Percentiles rank a stretch among this genome's conserved stretches.
Evolutionary conservation across 2,888 invertebrate species (phyloP).

Genomic region (Salpingus planirostris): DNA sequence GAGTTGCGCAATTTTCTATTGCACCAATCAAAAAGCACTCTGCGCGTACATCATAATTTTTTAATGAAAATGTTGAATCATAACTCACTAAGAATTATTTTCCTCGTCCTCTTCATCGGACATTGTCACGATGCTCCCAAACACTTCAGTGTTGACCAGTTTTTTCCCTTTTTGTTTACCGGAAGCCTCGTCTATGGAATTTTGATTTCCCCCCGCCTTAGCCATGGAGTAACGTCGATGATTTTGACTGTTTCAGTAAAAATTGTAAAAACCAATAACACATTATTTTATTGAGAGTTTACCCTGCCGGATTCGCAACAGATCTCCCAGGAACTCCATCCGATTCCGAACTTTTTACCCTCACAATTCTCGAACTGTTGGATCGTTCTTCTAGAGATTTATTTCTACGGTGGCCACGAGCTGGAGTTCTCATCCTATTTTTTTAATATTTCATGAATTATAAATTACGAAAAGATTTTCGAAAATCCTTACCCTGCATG

Average conservation of each 20-base stretch:
- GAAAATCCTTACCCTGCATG: conserved; percentile 43
- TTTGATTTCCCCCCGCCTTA: neutral
- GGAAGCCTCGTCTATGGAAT: neutral
- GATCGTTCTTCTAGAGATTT: conserved; percentile 33
- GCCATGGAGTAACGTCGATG: conserved; percentile 1
- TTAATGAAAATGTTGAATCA: too few relatives aligned
- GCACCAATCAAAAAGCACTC: too few relatives aligned
- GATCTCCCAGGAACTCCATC: too few relatives aligned
- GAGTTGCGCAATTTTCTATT: too few relatives aligned
- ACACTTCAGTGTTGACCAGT: conserved; percentile 25
- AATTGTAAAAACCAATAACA: too few relatives aligned
- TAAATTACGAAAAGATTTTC: conserved; percentile 2
- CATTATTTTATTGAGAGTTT: too few relatives aligned
- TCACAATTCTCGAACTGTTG: conserved; percentile 21
- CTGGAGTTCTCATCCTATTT: too few relatives aligned
- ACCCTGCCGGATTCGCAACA: too few relatives aligned
- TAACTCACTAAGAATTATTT: too few relatives aligned
- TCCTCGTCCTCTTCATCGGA: conserved; percentile 31
- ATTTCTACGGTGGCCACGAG: conserved; percentile 27
- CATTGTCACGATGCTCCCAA: conserved; percentile 39
- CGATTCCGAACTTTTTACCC: conserved; percentile 28
- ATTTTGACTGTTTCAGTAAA: too few relatives aligned
- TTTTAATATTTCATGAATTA: too few relatives aligned
- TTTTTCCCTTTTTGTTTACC: conserved; percentile 5
- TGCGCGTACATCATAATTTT: too few relatives aligned